Conservation (phyloP, 2,113 vertebrate species). For the Symphodus melops region DNA sequence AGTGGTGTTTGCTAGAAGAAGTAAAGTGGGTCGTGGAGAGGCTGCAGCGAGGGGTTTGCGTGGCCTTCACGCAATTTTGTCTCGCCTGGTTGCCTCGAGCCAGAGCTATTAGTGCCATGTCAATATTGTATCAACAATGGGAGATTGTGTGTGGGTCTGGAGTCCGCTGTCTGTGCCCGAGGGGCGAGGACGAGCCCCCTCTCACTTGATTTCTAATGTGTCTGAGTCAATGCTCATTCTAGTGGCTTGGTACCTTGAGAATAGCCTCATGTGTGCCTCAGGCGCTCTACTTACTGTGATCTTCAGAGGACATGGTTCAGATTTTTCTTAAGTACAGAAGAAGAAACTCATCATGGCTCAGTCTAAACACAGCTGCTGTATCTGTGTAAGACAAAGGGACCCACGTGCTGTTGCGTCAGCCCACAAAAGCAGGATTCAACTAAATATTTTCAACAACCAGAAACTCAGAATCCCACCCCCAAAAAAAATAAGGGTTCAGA, state of each 20-base stretch:
- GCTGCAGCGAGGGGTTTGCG: conserved; percentile 27
- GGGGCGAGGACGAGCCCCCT: conserved; percentile 27
- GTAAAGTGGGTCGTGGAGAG: conserved; percentile 69
- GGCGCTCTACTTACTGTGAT: conserved; percentile 6
- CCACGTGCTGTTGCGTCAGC: conserved; percentile 15
- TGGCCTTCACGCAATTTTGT: conserved; percentile 62
- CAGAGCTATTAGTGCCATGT: conserved; percentile 74
- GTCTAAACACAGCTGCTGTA: neutral
- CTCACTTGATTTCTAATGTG: conserved; percentile 44
- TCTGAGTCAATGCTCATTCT: conserved; percentile 48
- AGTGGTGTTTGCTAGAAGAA: conserved; percentile 64
- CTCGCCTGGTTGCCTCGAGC: conserved; percentile 65
- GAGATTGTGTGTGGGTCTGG: conserved; percentile 30
- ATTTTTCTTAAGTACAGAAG: conserved; percentile 24
- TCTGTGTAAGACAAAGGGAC: neutral
- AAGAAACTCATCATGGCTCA: conserved; percentile 3
- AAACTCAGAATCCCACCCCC: conserved; percentile 7
- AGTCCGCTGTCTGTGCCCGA: conserved; percentile 46
- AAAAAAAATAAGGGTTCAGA: conserved; percentile 1
- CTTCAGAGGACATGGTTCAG: conserved; percentile 5
- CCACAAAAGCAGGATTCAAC: conserved; percentile 23
- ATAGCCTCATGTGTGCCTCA: conserved; percentile 23
- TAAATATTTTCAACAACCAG: conserved; percentile 29
- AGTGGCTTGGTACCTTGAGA: conserved; percentile 41
- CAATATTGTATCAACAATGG: conserved; percentile 77